Conservation (phyloP, 2,797 vertebrate species). For the Manis crassicaudata region DNA sequence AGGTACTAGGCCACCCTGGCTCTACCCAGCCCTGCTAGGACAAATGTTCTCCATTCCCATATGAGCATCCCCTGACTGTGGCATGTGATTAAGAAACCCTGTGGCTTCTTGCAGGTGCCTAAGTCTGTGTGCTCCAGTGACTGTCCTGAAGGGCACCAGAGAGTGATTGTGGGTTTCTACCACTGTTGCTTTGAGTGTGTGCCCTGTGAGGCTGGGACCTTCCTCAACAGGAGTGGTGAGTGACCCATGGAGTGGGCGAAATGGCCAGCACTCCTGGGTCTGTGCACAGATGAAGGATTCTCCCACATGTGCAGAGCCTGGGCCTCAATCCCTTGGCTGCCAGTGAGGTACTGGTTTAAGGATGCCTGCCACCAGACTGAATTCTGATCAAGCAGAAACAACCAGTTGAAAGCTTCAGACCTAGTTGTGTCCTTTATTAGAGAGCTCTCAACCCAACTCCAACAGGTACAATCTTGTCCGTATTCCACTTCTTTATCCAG, state of each 20-base stretch:
- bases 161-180: constrained; percentile 67
- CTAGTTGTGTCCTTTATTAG: not conserved
- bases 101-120: constrained; percentile 76
- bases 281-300: not conserved
- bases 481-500: not conserved
- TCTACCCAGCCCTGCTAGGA: not conserved
- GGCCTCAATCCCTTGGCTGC: not conserved
- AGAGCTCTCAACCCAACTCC: not conserved
- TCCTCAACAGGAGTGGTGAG: constrained; percentile 89
- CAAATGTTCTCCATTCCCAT: not conserved
- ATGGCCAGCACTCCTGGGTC: not conserved
- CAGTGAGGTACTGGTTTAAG: not conserved
- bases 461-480: not conserved
- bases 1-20: accelerated
- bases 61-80: not conserved
- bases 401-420: not conserved
- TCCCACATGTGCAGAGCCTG: not conserved
- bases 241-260: not conserved
- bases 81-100: not conserved
- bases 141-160: constrained; percentile 80
- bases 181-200: constrained; percentile 85
- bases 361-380: not conserved
- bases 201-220: constrained; percentile 83
- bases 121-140: constrained; percentile 78
- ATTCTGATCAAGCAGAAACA: not conserved